Conservation (phyloP, 2,113 vertebrate species). For the Saguinus midas region DNA sequence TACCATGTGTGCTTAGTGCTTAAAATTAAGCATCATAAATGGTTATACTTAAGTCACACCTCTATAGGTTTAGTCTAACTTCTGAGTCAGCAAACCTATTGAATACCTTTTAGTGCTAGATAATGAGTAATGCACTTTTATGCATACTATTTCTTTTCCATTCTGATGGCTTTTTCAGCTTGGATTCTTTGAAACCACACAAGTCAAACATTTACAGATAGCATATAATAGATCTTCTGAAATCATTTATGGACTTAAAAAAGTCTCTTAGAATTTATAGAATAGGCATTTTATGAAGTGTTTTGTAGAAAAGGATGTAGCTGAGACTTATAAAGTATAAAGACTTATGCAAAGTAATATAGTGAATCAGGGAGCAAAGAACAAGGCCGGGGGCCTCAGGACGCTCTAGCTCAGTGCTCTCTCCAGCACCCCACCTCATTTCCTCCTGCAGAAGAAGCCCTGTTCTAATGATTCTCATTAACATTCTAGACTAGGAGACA, state of each 20-base stretch:
- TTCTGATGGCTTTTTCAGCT: background rate
- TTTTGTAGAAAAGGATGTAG: background rate
- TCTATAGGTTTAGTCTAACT: background rate
- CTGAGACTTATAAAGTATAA: background rate
- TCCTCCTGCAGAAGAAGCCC: background rate
- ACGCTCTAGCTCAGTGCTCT: fast-evolving
- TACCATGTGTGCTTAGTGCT: background rate
- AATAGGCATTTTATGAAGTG: background rate
- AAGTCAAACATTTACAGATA: background rate
- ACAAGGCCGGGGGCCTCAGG: fast-evolving
- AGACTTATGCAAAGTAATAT: too few species aligned
- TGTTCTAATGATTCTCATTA: background rate
- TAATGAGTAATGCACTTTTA: background rate
- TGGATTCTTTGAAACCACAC: background rate
- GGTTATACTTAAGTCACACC: background rate
- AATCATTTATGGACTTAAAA: background rate
- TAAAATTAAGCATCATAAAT: background rate
- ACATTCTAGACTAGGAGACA: background rate
- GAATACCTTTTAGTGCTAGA: background rate
- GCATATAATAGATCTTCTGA: background rate
- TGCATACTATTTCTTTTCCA: background rate
- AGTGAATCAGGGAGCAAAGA: background rate
- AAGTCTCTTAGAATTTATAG: background rate
- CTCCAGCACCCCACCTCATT: fast-evolving
- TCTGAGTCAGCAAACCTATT: background rate